A percentile compares a stretch with the other conserved stretches of the same genome.
Conservation (phyloP, 2,797 vertebrate genomes). For the Pelobates cultripes region DNA sequence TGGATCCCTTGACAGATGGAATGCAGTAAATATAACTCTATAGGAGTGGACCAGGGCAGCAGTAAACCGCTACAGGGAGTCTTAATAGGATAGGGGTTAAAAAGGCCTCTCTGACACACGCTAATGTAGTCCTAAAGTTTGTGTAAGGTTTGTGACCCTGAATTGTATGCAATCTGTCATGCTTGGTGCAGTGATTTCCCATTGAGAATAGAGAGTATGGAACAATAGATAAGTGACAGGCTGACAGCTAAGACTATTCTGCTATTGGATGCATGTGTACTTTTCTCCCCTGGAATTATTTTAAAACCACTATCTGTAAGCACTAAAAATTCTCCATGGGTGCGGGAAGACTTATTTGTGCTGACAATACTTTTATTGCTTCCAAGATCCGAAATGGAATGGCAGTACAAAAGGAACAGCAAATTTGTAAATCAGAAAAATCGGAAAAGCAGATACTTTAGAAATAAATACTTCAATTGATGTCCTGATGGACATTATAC, state of each 20-base stretch:
- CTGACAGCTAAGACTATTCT: slow-evolving; percentile 17
- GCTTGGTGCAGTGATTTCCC: background rate
- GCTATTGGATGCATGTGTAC: slow-evolving; percentile 24
- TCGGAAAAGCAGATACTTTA: too few species aligned
- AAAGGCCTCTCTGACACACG: background rate
- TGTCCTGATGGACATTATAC: too few species aligned
- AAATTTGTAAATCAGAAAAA: too few species aligned
- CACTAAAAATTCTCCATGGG: slow-evolving; percentile 34
- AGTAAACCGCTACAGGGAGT: background rate
- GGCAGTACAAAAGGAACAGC: background rate
- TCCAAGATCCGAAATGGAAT: slow-evolving; percentile 38
- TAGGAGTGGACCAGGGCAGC: background rate
- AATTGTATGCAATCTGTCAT: background rate
- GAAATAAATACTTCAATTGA: too few species aligned
- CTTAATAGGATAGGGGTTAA: too few species aligned
- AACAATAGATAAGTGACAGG: slow-evolving; percentile 52
- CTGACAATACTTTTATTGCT: slow-evolving; percentile 42
- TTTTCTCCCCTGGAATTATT: slow-evolving; percentile 53
- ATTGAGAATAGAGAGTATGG: slow-evolving; percentile 36
- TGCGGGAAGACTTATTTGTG: slow-evolving; percentile 32
- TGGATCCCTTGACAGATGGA: too few species aligned
- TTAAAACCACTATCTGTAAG: slow-evolving; percentile 41
- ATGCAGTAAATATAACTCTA: too few species aligned
- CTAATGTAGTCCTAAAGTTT: background rate
- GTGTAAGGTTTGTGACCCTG: background rate